Percentiles rank a stretch among this genome's conserved stretches.
Conservation (phyloP, 2,113 vertebrate species). For the Brevimyrus niger region DNA sequence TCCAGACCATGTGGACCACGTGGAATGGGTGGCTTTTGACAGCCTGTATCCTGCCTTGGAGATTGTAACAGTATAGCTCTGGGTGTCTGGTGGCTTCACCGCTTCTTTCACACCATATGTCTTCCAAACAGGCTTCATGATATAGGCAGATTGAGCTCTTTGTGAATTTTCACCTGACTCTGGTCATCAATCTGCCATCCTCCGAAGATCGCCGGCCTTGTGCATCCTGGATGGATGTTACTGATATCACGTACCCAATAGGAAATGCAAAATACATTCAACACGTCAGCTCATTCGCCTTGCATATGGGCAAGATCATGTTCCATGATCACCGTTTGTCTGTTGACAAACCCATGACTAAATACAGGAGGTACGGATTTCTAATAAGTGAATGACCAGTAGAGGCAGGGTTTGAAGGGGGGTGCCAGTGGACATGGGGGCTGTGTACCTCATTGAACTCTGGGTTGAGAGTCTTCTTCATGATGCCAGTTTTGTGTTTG, state of each 20-base stretch:
- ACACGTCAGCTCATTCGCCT: not conserved
- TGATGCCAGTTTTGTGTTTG: conserved; percentile 79
- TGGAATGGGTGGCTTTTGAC: not conserved
- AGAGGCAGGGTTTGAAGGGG: not conserved
- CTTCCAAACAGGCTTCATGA: not conserved
- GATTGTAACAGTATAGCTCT: not conserved
- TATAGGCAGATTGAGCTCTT: not conserved
- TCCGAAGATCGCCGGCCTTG: not conserved
- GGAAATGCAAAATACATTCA: not conserved
- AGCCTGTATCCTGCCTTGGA: not conserved
- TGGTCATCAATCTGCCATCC: not conserved
- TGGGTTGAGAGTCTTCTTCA: conserved; percentile 81
- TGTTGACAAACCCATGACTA: not conserved
- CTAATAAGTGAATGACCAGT: not conserved
- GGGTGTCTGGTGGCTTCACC: not conserved
- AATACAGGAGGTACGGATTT: not conserved
- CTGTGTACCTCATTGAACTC: conserved; percentile 75
- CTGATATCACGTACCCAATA: not conserved
- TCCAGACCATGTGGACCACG: not conserved
- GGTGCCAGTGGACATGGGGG: not conserved
- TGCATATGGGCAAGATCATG: not conserved
- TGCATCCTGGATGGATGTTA: not conserved
- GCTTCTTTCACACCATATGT: not conserved
- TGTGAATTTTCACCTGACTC: not conserved
- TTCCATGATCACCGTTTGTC: not conserved